Base-by-base conservation (phyloP, 2,888 invertebrate species). In the Lysandra bellargus region DNA sequence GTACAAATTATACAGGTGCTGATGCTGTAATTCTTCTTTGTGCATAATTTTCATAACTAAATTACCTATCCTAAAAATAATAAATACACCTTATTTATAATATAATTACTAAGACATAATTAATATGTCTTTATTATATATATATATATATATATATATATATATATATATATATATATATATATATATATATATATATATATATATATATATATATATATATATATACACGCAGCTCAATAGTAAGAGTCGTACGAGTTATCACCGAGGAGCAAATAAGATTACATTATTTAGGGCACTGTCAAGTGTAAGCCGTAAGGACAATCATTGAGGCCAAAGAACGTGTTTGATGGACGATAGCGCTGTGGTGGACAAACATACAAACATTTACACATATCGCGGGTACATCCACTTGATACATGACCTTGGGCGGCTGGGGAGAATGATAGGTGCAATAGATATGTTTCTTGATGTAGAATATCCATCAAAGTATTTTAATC, bases 281-380 rank as follows among this genome's bases (percentile, higher is more conserved):
- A 69, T 64, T 69, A 69, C 33, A 14, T 23, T 69, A 69, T 69
- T 37, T 33, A 69, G 69, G 69, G 69, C 69, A 37, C 33, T 69
- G 69, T 69, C 69, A 69, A 69, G 69, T 69, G 1, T 69, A 23
- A 23, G 23, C 23, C 23, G 23, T 23, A 64, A 69, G 69, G 69
- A 69, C 69, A 37, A 1, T 4, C 1, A 69, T 69, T 37, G 33
- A 14, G 69, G 33, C 33, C 69, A 69, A 69, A 69, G 69, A 37
- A 69, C 69, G 69, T 69, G 69, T 69, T 69, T 69, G 69, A 37
- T 33, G 14, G 33, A 37, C 37, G 69, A 69, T 69, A 69, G 33
- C 53, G 53, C 53, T 17, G 53, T 57, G 17, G 53, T 6, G 33
- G 69, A 69, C 33, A 69, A 14, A 69, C 69, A 69, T 33, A 69